These are phyloP conservation scores for Anguilla pacifica DNA, from an alignment of 2,797 vertebrate genomes.

Conservation along the genomic window DNA sequence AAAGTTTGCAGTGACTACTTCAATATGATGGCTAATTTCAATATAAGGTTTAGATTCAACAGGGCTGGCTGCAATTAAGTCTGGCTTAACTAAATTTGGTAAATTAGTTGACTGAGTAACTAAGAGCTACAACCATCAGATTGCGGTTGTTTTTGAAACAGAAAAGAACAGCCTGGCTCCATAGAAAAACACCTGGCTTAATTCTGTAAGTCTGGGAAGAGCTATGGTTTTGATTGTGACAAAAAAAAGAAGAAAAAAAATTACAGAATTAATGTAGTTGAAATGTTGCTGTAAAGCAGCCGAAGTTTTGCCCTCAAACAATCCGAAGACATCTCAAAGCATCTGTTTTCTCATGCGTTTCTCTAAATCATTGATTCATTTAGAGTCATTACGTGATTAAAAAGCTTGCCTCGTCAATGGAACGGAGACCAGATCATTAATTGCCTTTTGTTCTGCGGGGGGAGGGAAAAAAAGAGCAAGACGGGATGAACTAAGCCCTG, in stretches of 20 bases:
- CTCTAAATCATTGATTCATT: background rate
- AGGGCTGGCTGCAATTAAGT: too few relatives aligned
- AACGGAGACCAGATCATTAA: slow-evolving; percentile 44
- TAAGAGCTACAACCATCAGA: background rate
- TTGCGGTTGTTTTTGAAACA: background rate
- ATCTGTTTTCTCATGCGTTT: slow-evolving; percentile 30
- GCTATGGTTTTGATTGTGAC: background rate
- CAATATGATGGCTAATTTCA: too few relatives aligned
- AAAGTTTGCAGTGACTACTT: too few relatives aligned
- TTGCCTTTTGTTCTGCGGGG: slow-evolving; percentile 67
- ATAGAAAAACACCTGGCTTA: background rate
- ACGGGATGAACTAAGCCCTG: slow-evolving; percentile 72
- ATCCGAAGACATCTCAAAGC: slow-evolving; percentile 2
- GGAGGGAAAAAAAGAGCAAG: slow-evolving; percentile 56
- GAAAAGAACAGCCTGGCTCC: background rate
- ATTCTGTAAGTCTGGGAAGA: background rate
- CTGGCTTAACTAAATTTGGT: too few relatives aligned
- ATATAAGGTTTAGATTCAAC: too few relatives aligned
- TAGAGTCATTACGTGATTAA: slow-evolving; percentile 24
- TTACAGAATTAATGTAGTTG: background rate
- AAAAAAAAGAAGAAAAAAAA: background rate
- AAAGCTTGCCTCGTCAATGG: slow-evolving; percentile 54
- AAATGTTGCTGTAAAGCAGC: background rate
- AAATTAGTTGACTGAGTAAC: too few relatives aligned
- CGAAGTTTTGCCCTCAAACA: background rate